phyloP scores from a whole-genome alignment of 1,140 invertebrate species.

The Lerema accius region DNA sequence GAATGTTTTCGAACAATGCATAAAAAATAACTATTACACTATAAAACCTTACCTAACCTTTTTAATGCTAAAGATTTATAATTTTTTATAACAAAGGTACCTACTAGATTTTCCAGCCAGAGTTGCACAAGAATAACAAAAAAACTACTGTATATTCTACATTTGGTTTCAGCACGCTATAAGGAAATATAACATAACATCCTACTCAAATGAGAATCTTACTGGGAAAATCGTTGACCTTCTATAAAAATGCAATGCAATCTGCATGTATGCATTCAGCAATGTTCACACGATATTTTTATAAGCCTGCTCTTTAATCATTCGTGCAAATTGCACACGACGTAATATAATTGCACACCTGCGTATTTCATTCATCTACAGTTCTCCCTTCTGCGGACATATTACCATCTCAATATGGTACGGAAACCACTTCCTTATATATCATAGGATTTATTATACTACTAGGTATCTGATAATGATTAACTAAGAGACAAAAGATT shows the following conservation, averaged over 20 bases:
- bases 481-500: background rate
- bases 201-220: background rate
- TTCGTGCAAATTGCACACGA: slow-evolving; percentile 29
- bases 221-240: background rate
- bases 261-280: background rate
- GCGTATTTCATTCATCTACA: slow-evolving; percentile 51
- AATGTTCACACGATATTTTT: slow-evolving; percentile 18
- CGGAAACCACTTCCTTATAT: slow-evolving; percentile 22
- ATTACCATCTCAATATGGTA: slow-evolving; percentile 36
- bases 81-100: no score
- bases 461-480: no score
- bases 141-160: no score
- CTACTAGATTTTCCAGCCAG: no score
- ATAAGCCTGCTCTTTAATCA: slow-evolving; percentile 13
- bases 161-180: background rate
- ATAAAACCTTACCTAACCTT: no score
- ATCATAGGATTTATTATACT: background rate
- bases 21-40: no score
- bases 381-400: slow-evolving; percentile 41
- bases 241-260: background rate
- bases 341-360: slow-evolving; percentile 40
- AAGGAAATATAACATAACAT: background rate
- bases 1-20: no score
- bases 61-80: no score
- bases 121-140: no score